phyloP scores from a whole-genome alignment of 2,888 invertebrate species.

The Chesias legatella region DNA sequence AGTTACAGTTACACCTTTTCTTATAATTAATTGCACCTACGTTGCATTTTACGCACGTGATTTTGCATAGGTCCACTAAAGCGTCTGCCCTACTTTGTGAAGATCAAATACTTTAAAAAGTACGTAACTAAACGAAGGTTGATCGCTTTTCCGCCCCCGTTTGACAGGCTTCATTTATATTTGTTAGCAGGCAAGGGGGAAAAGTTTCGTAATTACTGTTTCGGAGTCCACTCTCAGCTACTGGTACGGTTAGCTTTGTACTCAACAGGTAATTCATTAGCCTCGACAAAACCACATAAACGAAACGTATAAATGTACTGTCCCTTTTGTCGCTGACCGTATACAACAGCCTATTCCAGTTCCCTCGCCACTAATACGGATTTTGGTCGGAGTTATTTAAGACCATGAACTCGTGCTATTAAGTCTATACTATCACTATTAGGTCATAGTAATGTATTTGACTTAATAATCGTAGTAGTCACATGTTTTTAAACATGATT shows the following conservation, averaged over 20 bases:
- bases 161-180: constrained; percentile 42
- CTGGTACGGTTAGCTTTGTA: constrained; percentile 21
- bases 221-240: constrained; percentile 19
- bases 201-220: constrained; percentile 48
- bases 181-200: constrained; percentile 30
- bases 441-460: too few species aligned
- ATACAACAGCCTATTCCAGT: too few species aligned
- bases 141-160: constrained; percentile 22
- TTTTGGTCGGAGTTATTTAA: too few species aligned
- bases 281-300: constrained; percentile 9
- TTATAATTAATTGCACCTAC: too few species aligned
- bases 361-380: too few species aligned
- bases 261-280: constrained; percentile 45
- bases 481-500: too few species aligned
- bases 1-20: too few species aligned
- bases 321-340: constrained; percentile 5
- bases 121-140: constrained; percentile 22
- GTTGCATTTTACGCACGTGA: too few species aligned
- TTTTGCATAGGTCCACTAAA: too few species aligned
- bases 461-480: too few species aligned
- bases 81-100: background rate
- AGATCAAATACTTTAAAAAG: constrained; percentile 10
- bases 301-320: constrained; percentile 1
- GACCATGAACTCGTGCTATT: too few species aligned
- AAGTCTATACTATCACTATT: too few species aligned